Percentiles rank a stretch among this genome's conserved stretches.
Evolutionary conservation across 2,113 vertebrate genomes (phyloP).

Genomic region (Dicentrarchus labrax): DNA sequence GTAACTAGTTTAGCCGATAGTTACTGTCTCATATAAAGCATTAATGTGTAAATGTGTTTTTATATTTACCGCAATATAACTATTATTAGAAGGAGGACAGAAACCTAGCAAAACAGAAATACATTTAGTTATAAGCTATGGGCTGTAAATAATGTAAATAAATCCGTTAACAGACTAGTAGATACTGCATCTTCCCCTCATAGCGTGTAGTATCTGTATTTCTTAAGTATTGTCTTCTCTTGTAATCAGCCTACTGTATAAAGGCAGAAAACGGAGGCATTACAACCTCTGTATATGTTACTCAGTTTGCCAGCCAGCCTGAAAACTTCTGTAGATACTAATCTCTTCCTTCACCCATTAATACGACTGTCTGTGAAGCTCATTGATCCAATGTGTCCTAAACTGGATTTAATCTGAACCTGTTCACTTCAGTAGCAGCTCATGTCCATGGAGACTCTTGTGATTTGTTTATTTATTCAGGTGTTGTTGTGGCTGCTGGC

Average conservation of each 20-base stretch:
- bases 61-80: no score
- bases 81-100: not conserved
- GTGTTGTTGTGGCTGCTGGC: not conserved
- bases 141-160: not conserved
- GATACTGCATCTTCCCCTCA: no score
- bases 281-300: not conserved
- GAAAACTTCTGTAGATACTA: not conserved
- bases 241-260: no score
- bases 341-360: not conserved
- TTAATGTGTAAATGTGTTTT: no score
- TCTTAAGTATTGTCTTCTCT: not conserved
- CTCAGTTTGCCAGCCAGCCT: not conserved
- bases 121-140: not conserved
- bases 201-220: not conserved
- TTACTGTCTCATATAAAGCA: no score
- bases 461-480: not conserved
- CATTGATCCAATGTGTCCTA: not conserved
- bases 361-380: not conserved
- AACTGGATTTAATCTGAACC: slow-evolving; percentile 15
- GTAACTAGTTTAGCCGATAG: not conserved
- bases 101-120: not conserved
- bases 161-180: no score
- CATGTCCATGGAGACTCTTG: not conserved
- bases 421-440: not conserved
- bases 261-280: not conserved